Conservation (phyloP, 53 echinoderm and acorn worm genomes). For the Paracentrotus lividus region DNA sequence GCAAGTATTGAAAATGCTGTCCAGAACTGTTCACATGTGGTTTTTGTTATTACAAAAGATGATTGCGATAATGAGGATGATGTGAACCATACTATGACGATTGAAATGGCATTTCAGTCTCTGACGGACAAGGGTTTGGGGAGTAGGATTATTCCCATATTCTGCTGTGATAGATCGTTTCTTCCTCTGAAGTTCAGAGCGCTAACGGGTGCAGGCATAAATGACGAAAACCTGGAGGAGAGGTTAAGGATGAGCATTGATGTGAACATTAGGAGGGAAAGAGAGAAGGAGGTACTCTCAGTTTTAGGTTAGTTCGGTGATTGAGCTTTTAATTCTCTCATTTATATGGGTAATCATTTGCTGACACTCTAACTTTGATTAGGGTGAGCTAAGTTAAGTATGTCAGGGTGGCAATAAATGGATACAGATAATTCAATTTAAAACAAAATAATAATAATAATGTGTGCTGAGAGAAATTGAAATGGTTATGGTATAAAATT, state of each 20-base stretch:
- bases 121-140: neutral
- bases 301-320: neutral
- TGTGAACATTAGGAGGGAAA: neutral
- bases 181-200: neutral
- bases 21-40: constrained; percentile 12
- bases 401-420: neutral
- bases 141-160: constrained; percentile 12
- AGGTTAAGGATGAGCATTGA: constrained; percentile 1
- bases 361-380: neutral
- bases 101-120: constrained; percentile 48
- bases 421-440: too few relatives aligned
- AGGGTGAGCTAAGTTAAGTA: neutral
- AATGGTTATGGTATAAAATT: too few relatives aligned
- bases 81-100: neutral
- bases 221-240: neutral
- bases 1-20: constrained; percentile 23
- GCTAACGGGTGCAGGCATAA: neutral
- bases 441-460: too few relatives aligned
- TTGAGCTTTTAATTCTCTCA: neutral
- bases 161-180: neutral
- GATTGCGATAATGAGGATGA: neutral
- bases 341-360: neutral
- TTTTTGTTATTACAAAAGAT: neutral
- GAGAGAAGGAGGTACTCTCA: neutral
- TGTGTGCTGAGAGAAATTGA: too few relatives aligned